Conservation (phyloP, 2,888 invertebrate genomes). For the Copidosoma aretas region DNA sequence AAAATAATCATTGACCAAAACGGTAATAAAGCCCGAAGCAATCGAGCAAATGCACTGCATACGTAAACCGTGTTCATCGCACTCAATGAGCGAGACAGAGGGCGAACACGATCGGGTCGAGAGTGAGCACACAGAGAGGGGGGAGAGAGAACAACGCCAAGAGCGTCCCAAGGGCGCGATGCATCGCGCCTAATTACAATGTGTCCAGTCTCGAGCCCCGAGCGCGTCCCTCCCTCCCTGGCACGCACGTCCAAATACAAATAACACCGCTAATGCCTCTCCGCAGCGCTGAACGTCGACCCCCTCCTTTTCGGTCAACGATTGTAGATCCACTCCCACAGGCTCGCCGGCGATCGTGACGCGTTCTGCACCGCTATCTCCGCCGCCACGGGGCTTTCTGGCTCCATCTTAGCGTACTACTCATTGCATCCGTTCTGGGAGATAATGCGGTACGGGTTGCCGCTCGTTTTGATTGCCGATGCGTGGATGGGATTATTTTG, state of each 20-base stretch:
- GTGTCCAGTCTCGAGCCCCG: constrained; percentile 43
- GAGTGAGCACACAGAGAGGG: neutral
- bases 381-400: neutral
- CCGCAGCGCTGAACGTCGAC: constrained; percentile 25
- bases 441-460: too few species aligned
- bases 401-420: neutral
- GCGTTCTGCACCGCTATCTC: neutral
- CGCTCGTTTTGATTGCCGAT: too few species aligned
- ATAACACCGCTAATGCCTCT: constrained; percentile 54
- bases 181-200: constrained; percentile 62
- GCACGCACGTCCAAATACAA: constrained; percentile 57
- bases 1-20: too few species aligned
- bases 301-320: constrained; percentile 1
- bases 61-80: neutral
- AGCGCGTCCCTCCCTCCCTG: constrained; percentile 52
- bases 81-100: neutral
- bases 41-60: neutral
- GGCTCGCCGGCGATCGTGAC: neutral
- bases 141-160: neutral
- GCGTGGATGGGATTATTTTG: too few species aligned
- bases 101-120: neutral
- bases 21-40: neutral
- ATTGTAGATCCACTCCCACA: too few species aligned
- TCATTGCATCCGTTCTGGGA: neutral
- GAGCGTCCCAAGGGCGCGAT: constrained; percentile 58